phyloP scores from a whole-genome alignment of 2,797 vertebrate species.

The Neosilurus mollespiculum region DNA sequence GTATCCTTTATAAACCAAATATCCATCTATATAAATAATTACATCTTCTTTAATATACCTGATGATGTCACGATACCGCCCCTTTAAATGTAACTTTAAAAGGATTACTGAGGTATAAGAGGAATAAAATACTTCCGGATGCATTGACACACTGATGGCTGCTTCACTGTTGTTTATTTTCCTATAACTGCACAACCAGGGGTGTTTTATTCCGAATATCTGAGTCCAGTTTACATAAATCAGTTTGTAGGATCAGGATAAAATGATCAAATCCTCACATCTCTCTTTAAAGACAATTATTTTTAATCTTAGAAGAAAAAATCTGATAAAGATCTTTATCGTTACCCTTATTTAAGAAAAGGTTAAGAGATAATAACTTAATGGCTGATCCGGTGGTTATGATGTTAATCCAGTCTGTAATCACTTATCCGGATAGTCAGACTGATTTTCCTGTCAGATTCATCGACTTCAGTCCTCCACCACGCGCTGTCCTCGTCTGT shows the following conservation, averaged over 20 bases:
- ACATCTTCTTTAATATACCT: too few relatives aligned
- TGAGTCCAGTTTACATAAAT: neutral
- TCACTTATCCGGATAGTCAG: slow-evolving; percentile 19
- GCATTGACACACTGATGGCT: neutral
- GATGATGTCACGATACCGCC: too few relatives aligned
- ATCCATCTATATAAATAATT: too few relatives aligned
- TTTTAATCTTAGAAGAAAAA: neutral
- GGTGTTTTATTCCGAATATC: neutral
- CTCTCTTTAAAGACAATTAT: neutral
- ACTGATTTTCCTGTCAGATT: slow-evolving; percentile 35
- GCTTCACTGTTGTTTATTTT: neutral
- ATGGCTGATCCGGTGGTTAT: neutral
- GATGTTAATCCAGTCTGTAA: neutral
- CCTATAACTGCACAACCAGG: neutral
- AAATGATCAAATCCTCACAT: neutral
- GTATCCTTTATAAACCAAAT: too few relatives aligned
- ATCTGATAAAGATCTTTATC: neutral
- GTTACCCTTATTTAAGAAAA: neutral
- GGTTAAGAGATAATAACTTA: neutral
- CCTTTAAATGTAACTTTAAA: too few relatives aligned
- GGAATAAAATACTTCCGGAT: neutral
- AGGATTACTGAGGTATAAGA: neutral
- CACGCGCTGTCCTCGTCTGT: neutral
- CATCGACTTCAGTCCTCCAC: slow-evolving; percentile 1
- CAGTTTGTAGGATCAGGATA: neutral